These are phyloP conservation scores for Eurosta solidaginis DNA, from an alignment of 1,140 invertebrate genomes.

Conservation along the genomic window DNA sequence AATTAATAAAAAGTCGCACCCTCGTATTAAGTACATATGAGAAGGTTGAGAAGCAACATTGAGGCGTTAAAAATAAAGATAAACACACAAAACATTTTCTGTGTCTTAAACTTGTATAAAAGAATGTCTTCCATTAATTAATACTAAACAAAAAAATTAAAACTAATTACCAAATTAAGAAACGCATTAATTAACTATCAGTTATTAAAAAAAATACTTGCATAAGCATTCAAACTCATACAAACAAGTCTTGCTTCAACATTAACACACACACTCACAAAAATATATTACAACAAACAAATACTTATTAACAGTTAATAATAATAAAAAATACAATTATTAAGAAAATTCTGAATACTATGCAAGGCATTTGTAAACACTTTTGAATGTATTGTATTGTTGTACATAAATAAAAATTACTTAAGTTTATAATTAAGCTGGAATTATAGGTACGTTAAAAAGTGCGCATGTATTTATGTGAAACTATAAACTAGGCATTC, in stretches of 20 bases:
- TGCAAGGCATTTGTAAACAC: background rate
- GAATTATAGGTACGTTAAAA: background rate
- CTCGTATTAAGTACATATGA: constrained; percentile 1
- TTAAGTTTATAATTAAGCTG: background rate
- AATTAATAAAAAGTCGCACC: no score
- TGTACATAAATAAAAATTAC: background rate
- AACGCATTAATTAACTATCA: constrained; percentile 25
- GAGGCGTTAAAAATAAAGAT: constrained; percentile 22
- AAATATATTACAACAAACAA: background rate
- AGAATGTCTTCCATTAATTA: constrained; percentile 59
- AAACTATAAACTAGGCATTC: background rate
- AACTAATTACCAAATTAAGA: constrained; percentile 19
- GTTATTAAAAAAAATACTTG: constrained; percentile 15
- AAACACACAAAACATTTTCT: constrained; percentile 54
- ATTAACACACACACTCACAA: background rate
- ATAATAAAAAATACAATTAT: background rate
- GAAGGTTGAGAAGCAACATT: background rate
- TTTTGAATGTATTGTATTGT: background rate
- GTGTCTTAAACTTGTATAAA: constrained; percentile 61
- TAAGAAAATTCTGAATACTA: background rate
- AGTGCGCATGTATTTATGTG: background rate
- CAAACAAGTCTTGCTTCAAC: background rate
- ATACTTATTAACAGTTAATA: background rate
- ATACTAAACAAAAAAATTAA: constrained; percentile 38
- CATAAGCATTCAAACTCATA: constrained; percentile 18